Percentiles rank a stretch among this genome's conserved stretches.
These are phyloP conservation scores for Trachymyrmex cornetzi DNA, from an alignment of 1,140 invertebrate genomes.

Conservation along the genomic window DNA sequence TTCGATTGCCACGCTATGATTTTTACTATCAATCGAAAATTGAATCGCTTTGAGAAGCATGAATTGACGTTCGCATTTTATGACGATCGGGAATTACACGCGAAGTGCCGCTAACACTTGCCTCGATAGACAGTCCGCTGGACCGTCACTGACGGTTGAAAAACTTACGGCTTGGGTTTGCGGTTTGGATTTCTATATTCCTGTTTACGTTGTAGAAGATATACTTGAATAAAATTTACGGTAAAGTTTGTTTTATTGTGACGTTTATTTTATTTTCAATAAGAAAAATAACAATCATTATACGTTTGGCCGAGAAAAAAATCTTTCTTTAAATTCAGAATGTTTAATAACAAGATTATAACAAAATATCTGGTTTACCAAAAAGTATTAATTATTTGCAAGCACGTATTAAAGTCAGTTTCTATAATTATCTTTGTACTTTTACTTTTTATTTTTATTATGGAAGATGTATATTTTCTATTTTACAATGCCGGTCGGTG, in stretches of 20 bases:
- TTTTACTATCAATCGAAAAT: constrained; percentile 10
- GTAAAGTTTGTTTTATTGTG: neutral
- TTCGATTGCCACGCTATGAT: neutral
- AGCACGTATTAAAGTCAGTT: neutral
- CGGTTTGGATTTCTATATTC: constrained; percentile 50
- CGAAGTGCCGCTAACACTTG: constrained; percentile 11
- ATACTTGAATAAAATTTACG: constrained; percentile 18
- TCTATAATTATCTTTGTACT: neutral
- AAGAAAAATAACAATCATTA: neutral
- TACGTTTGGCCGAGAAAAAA: neutral
- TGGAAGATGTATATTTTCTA: neutral
- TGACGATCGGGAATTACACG: constrained; percentile 2
- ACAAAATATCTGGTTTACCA: neutral
- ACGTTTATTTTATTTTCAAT: constrained; percentile 19
- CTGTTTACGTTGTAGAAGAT: neutral
- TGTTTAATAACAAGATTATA: neutral
- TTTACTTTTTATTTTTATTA: neutral
- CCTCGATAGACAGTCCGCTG: neutral
- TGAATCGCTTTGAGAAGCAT: constrained; percentile 3
- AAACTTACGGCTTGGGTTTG: constrained; percentile 34
- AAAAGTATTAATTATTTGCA: neutral
- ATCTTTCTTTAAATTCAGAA: neutral
- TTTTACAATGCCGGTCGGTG: neutral
- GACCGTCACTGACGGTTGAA: constrained; percentile 27
- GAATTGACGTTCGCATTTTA: constrained; percentile 43